Evolutionary conservation across 2,797 vertebrate genomes (phyloP), one percentile per base, ranked within the genome.

Genomic region (Lepilemur ruficaudatus): DNA sequence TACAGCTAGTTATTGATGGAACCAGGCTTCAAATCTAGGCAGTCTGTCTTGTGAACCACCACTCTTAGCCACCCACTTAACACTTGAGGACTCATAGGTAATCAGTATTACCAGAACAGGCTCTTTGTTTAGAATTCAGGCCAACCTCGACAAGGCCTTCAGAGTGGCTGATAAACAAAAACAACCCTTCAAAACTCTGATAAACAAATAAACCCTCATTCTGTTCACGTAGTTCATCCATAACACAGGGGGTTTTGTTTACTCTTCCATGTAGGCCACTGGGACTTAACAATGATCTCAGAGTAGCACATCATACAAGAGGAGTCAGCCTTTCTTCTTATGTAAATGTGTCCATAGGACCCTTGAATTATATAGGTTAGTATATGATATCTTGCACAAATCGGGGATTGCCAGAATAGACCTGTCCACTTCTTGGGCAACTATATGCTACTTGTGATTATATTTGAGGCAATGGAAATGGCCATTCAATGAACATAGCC

Each of bases 71-170:
- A 94, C 38, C 23, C 65, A 84, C 22, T 23, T 67, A 25, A 87
- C 25, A 90, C 20, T 65, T 57, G 10, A 35, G 25, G 28, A 41
- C 50, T 57, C 82, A 81, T 0, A 95, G 46, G 65, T 79, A 87
- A 94, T 72, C 41, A 69, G 79, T 63, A 69, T 82, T 79, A 89
- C 50, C 57, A 95, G 70, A 92, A 87, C 7, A 67, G 59, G 46
- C 43, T 76, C 35, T 93, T 88, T 72, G 52, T 90, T 87, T 84
- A 90, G 87, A 93, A 96, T 89, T 75, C 38, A 81, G 57, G 46
- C 20, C 63, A 92, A 93, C 8, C 14, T 72, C 86, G 55, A 78
- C 28, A 87, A 94, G 94, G 80, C 38, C 28, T 90, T 80, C 57
- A 78, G 46, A 87, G 52, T 57, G 25, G 59, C 20, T 90, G 25